Base-by-base conservation (phyloP, 35 echinoderm and acorn worm species). In the Acanthaster planci region DNA sequence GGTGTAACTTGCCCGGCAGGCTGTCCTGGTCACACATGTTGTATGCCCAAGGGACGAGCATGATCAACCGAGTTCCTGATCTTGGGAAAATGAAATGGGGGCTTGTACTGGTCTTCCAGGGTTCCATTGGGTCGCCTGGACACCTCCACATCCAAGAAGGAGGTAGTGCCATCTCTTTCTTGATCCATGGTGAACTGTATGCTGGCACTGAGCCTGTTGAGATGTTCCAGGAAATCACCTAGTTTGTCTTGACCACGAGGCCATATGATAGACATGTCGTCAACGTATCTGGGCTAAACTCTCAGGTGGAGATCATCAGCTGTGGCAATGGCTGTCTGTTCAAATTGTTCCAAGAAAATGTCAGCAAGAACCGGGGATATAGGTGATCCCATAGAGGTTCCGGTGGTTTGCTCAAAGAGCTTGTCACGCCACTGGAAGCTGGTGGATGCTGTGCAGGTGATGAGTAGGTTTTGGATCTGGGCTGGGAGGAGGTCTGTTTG, bases 21-120 rank as follows among this genome's bases (percentile, higher is more conserved):
- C 64, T 32, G 5, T 84, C 32, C 5, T 57, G 52, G 82, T 84
- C 82, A 38, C 82, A 38, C 29, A 68, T 6, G 5, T 60, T 17
- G 54, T 60, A 40, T 29, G 54, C 52, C 19, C 32, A 1, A 2
- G 7, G 36, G 6, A 84, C 40, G 2, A 84, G 53, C 53, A 26
- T 84, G 55, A 44, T 60, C 53, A 4, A 60, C 36, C 14, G 82
- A 84, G 4, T 55, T 0, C 30, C 64, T 5, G 82, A n/a, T n/a
- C n/a, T n/a, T n/a, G n/a, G n/a, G n/a, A n/a, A n/a, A n/a, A n/a
- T 68, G 19, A 1, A 84, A 18, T 84, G 64, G 36, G 12, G 36
- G 7, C 15, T 29, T 18, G 56, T 86, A 22, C 76, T 38, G 39
- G 60, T 85, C 12, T 31, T 64, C 6, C 17, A 53, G 37, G 15